Conservation (phyloP, 2,888 invertebrate genomes). For the Mechanitis messenoides region DNA sequence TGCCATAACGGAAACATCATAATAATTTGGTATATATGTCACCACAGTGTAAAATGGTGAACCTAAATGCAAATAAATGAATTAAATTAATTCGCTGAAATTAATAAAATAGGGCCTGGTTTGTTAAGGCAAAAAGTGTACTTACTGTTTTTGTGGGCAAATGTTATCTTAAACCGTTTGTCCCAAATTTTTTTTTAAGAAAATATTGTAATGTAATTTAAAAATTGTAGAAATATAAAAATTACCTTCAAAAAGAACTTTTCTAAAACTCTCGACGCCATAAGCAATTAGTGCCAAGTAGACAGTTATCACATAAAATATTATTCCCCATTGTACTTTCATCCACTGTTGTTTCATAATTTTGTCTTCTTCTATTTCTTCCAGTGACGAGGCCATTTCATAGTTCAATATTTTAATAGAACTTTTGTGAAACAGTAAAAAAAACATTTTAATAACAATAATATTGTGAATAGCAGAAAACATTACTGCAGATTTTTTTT, state of each 20-base stretch:
- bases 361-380: constrained; percentile 47
- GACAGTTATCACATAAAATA: constrained; percentile 53
- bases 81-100: not conserved
- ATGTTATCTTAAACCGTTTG: no score
- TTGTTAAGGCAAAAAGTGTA: no score
- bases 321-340: constrained; percentile 54
- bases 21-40: constrained; percentile 58
- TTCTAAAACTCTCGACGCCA: constrained; percentile 57
- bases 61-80: constrained; percentile 37
- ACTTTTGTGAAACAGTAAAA: constrained; percentile 54
- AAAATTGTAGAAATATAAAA: not conserved
- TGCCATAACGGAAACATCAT: constrained; percentile 47
- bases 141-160: no score
- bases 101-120: no score
- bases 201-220: no score
- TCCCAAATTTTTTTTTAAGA: no score
- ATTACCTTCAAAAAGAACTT: constrained; percentile 51
- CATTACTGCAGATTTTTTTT: constrained; percentile 65
- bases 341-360: constrained; percentile 55
- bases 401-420: constrained; percentile 59
- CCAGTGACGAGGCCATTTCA: constrained; percentile 55
- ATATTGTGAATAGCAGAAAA: constrained; percentile 64
- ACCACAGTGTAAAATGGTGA: constrained; percentile 65
- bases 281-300: constrained; percentile 57
- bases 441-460: constrained; percentile 58